Conservation (phyloP, 2,888 invertebrate species). For the Eilema sororculum region DNA sequence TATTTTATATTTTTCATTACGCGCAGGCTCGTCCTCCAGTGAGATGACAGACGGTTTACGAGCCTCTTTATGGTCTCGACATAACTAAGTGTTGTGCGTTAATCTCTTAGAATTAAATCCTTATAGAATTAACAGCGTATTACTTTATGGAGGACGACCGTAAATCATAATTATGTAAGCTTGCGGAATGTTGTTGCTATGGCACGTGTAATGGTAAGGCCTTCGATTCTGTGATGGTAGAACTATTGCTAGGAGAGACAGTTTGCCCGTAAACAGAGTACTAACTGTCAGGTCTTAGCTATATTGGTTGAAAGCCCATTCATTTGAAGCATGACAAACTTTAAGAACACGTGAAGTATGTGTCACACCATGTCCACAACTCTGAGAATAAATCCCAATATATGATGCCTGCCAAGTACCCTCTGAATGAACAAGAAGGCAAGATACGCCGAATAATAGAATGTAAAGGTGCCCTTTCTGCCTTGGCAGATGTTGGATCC, state of each 20-base stretch:
- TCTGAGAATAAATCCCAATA: too few species aligned
- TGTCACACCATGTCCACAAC: neutral
- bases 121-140: slow-evolving; percentile 49
- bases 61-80: slow-evolving; percentile 58
- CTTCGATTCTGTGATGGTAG: neutral
- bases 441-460: neutral
- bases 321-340: neutral
- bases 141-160: slow-evolving; percentile 5
- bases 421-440: too few species aligned
- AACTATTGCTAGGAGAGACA: neutral
- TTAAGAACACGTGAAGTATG: neutral
- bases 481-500: too few species aligned
- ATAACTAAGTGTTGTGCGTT: slow-evolving; percentile 53
- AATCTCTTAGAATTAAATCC: slow-evolving; percentile 58
- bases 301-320: neutral
- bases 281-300: neutral
- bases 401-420: neutral
- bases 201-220: neutral
- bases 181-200: neutral
- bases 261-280: neutral
- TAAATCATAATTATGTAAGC: slow-evolving; percentile 7
- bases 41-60: slow-evolving; percentile 62
- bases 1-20: slow-evolving; percentile 71
- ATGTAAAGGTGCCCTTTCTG: neutral
- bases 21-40: slow-evolving; percentile 31